These are phyloP conservation scores for Salminus brasiliensis DNA, from an alignment of 2,113 vertebrate species.

Conservation along the genomic window DNA sequence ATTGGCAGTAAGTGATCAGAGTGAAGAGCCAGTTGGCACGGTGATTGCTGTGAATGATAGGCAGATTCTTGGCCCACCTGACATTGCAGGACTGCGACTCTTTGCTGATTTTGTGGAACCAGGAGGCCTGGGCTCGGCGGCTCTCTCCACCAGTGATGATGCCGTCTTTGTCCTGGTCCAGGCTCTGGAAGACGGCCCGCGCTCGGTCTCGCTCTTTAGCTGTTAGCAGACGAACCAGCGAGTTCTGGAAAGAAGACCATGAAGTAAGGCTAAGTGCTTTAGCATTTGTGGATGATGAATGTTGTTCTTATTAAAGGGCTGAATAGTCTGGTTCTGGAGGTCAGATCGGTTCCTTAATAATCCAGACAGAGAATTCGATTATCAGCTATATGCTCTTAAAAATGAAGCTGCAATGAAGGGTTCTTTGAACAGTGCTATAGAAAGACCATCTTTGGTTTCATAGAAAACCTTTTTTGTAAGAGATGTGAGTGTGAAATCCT, in stretches of 20 bases:
- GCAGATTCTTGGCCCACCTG: constrained; percentile 74
- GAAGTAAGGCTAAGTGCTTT: neutral
- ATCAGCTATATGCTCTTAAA: too few relatives aligned
- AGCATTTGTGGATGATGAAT: too few relatives aligned
- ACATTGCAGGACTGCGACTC: constrained; percentile 87
- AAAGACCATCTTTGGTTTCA: too few relatives aligned
- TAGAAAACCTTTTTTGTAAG: too few relatives aligned
- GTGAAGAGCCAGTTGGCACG: neutral
- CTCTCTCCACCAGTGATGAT: constrained; percentile 80
- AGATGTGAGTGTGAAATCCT: too few relatives aligned
- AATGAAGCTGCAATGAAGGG: too few relatives aligned
- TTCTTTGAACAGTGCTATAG: too few relatives aligned
- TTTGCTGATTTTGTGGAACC: constrained; percentile 88
- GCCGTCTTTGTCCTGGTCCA: constrained; percentile 78
- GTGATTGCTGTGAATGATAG: neutral
- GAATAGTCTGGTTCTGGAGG: too few relatives aligned
- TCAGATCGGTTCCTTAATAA: too few relatives aligned
- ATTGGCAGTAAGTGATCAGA: neutral
- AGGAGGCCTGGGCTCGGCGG: constrained; percentile 79
- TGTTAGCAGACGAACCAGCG: constrained; percentile 85
- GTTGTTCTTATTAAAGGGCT: too few relatives aligned
- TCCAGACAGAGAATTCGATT: too few relatives aligned
- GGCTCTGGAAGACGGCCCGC: constrained; percentile 78
- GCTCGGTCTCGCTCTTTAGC: constrained; percentile 87
- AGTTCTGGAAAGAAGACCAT: constrained; percentile 76